A percentile compares a stretch with the other conserved stretches of the same genome.
Evolutionary conservation across 2,797 vertebrate genomes (phyloP).

Genomic region (Morelia viridis): DNA sequence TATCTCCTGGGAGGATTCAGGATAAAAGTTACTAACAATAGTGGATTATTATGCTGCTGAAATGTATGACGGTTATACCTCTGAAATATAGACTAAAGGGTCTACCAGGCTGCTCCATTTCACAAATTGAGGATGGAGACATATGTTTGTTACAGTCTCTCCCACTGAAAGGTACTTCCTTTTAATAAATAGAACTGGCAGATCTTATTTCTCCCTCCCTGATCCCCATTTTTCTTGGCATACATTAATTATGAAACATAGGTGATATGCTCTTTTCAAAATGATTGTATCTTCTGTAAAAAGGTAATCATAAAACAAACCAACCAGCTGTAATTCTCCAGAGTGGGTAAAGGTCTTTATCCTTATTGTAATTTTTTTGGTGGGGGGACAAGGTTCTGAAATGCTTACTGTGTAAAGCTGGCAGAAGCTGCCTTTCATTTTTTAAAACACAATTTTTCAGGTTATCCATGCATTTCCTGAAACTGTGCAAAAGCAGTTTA

Average conservation of each 20-base stretch:
- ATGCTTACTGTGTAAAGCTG: no score
- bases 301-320: neutral
- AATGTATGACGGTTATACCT: neutral
- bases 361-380: slow-evolving; percentile 22
- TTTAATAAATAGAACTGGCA: neutral
- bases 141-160: neutral
- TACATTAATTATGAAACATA: slow-evolving; percentile 10
- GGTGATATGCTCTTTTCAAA: slow-evolving; percentile 15
- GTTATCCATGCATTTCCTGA: neutral
- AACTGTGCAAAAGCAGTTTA: neutral
- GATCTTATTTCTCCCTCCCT: neutral
- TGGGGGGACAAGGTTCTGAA: neutral
- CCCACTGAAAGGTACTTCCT: neutral
- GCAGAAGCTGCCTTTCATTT: neutral
- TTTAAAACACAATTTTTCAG: neutral
- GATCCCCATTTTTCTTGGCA: neutral
- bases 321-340: neutral
- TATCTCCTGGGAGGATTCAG: neutral
- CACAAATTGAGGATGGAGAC: neutral
- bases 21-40: neutral
- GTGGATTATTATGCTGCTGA: neutral
- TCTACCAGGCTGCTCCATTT: neutral
- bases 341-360: slow-evolving; percentile 4
- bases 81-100: neutral
- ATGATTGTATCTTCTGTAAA: neutral